Evolutionary conservation across 2,888 invertebrate species (phyloP).

Genomic region (Metacarcinus magister): DNA sequence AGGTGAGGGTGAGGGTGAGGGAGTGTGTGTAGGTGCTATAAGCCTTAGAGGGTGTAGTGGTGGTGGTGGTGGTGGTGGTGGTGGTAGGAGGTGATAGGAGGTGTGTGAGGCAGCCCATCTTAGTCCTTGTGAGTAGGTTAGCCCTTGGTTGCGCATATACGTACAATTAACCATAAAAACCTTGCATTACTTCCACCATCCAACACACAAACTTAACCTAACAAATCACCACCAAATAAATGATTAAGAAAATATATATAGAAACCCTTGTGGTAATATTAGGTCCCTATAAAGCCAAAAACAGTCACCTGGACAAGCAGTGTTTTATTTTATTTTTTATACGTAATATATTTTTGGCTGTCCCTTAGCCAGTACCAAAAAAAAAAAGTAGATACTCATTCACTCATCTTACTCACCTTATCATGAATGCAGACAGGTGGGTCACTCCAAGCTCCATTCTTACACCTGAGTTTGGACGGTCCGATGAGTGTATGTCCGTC

Average conservation of each 20-base stretch:
- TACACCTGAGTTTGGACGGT: slow-evolving; percentile 63
- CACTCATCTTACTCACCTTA: slow-evolving; percentile 61
- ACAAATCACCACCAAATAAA: background rate
- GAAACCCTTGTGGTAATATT: background rate
- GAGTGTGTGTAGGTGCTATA: background rate
- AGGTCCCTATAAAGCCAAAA: background rate
- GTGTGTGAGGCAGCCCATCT: slow-evolving; percentile 21
- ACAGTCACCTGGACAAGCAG: too few relatives aligned
- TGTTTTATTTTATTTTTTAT: too few relatives aligned
- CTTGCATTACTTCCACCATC: slow-evolving; percentile 26
- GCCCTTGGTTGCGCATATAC: background rate
- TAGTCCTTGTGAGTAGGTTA: slow-evolving; percentile 6
- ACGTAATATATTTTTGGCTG: too few relatives aligned
- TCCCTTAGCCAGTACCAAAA: too few relatives aligned
- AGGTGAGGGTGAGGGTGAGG: background rate
- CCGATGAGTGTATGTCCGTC: slow-evolving; percentile 66
- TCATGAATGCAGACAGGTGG: slow-evolving; percentile 71
- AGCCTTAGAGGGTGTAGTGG: background rate
- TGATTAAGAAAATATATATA: background rate
- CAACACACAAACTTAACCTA: background rate
- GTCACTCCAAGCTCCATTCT: slow-evolving; percentile 66
- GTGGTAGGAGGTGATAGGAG: background rate
- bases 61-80: background rate
- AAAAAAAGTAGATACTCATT: too few relatives aligned
- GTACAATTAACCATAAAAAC: background rate